Base-by-base conservation (phyloP, 1,140 invertebrate species). In the Drosophila punjabiensis region DNA sequence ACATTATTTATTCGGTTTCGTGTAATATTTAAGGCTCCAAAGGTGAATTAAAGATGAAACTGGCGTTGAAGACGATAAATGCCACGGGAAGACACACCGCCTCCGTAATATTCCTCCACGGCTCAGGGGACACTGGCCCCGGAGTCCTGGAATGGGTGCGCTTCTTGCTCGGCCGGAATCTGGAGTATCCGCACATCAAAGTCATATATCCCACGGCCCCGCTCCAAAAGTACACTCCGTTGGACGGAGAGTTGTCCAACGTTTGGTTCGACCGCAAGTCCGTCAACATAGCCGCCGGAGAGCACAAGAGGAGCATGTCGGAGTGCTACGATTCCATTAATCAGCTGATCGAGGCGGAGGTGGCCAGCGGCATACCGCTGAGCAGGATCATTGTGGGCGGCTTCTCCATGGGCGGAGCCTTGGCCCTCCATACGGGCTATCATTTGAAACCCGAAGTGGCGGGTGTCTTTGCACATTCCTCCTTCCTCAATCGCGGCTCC, bases 401-500 rank as follows among this genome's bases (percentile, higher is more conserved):
- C 9, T 96, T 97, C 89, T 97, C 96, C 39, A 97, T 97, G 96
- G 96, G 96, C 35, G 96, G 96, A 16, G 95, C 95, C 2, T 84
- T 97, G 68, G 94, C 96, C 1, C 81, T 96, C 11, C 95, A 97
- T 76, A 92, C 95, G 24, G 95, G 94, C 4, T 97, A 95, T 68
- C 94, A 95, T 86, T 95, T 95, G 75, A 93, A 94, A 37, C 94
- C 93, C 18, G 93, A 95, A 39, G 37, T 97, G 37, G 96, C 95
- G 45, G 96, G 96, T 41, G 95, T 95, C 35, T 96, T 96, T 93
- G 94, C 94, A 1, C 94, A 96, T 66, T 97, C 96, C 24, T 96
- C 96, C 7, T 97, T 97, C 81, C 92, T 97, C 0, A 96, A 96
- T 83, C 93, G 95, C 6, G 94, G 95, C 50, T 97, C 96, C 16